Evolutionary conservation across 2,888 invertebrate genomes (phyloP).

Genomic region (Drosophila siamana): DNA sequence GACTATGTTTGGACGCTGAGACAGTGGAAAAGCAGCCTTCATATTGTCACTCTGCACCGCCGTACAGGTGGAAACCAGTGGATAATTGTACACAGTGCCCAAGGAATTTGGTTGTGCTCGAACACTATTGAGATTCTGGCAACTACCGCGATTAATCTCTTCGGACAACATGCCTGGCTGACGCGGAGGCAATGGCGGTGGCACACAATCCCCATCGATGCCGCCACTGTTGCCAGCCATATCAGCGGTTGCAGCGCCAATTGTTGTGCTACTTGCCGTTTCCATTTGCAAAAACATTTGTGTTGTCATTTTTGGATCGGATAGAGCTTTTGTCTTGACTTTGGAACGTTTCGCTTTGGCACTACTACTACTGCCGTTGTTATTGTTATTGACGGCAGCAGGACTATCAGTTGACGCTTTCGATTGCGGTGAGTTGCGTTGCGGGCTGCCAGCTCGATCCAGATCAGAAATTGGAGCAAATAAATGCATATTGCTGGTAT

Average conservation of each 20-base stretch:
- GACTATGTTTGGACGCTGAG: slow-evolving; percentile 85
- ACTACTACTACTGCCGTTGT: slow-evolving; percentile 37
- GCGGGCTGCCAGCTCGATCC: slow-evolving; percentile 81
- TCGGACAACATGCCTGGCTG: slow-evolving; percentile 86
- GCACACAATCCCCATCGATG: slow-evolving; percentile 75
- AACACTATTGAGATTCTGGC: slow-evolving; percentile 73
- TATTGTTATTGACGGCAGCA: slow-evolving; percentile 15
- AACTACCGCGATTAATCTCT: slow-evolving; percentile 73
- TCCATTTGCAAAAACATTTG: slow-evolving; percentile 86
- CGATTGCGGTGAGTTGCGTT: slow-evolving; percentile 58
- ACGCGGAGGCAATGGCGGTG: slow-evolving; percentile 88
- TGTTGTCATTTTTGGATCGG: slow-evolving; percentile 86
- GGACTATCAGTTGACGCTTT: slow-evolving; percentile 10
- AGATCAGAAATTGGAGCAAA: slow-evolving; percentile 84
- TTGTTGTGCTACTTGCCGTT: slow-evolving; percentile 62
- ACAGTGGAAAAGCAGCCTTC: slow-evolving; percentile 84
- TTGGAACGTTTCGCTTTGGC: slow-evolving; percentile 78
- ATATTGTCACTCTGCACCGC: slow-evolving; percentile 85
- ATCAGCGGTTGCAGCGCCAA: slow-evolving; percentile 19
- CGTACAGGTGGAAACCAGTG: slow-evolving; percentile 85
- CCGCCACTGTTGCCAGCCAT: slow-evolving; percentile 16
- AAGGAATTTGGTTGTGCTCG: slow-evolving; percentile 84
- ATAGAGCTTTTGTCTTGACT: slow-evolving; percentile 85
- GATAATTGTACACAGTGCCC: slow-evolving; percentile 85
- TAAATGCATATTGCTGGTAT: slow-evolving; percentile 49